These are phyloP conservation scores for Epinotia ramella DNA, from an alignment of 2,888 invertebrate species.

Conservation along the genomic window DNA sequence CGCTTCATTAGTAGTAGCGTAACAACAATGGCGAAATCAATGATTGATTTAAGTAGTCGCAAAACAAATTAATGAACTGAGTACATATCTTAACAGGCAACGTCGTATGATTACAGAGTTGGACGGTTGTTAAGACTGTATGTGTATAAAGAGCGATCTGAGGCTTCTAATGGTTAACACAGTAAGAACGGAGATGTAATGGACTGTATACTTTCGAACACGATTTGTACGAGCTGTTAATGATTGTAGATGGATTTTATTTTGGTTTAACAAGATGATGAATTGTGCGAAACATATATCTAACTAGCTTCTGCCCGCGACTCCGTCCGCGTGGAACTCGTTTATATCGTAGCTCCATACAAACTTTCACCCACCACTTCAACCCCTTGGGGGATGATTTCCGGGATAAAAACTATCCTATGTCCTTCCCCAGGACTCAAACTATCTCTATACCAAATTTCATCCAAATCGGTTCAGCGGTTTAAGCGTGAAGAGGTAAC, in stretches of 20 bases:
- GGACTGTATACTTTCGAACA: conserved; percentile 1
- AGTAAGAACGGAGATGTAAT: not conserved
- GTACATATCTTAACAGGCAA: not conserved
- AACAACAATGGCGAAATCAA: conserved; percentile 36
- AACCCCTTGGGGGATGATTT: too few relatives aligned
- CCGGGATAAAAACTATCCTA: too few relatives aligned
- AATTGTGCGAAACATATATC: too few relatives aligned
- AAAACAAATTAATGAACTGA: conserved; percentile 31
- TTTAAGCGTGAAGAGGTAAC: too few relatives aligned
- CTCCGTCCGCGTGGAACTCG: too few relatives aligned
- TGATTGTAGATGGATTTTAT: not conserved
- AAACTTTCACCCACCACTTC: too few relatives aligned
- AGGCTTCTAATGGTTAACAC: conserved; percentile 6
- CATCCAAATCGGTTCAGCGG: too few relatives aligned
- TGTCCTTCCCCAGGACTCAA: too few relatives aligned
- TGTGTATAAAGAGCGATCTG: not conserved
- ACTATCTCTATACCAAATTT: too few relatives aligned
- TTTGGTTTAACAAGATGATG: not conserved
- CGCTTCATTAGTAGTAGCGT: conserved; percentile 38
- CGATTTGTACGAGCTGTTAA: conserved; percentile 17
- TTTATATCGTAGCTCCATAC: too few relatives aligned
- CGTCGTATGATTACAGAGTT: not conserved
- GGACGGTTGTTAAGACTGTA: not conserved
- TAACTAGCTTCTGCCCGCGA: too few relatives aligned
- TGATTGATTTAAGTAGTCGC: conserved; percentile 35